Base-by-base conservation (phyloP, 1,140 invertebrate genomes). In the Drosophila orena region DNA sequence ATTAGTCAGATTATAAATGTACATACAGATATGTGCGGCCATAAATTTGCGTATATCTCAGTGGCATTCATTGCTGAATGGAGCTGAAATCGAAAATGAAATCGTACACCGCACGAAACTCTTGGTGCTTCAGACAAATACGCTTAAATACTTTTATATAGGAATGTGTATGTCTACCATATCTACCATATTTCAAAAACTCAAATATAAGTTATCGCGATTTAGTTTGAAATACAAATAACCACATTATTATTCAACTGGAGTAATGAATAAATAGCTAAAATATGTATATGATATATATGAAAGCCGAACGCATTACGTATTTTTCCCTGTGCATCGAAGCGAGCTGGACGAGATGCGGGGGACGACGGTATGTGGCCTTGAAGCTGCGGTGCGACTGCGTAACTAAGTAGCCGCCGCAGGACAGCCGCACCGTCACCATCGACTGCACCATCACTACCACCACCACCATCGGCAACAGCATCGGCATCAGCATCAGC, bases 1-100 rank as follows among this genome's bases (percentile, higher is more conserved):
- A 77, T 88, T 83, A 89, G 84, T 88, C 84, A 84, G 76, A 79
- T 88, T 88, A 77, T 83, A 79, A 76, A 76, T 72, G 81, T 81
- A 88, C 65, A 88, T 77, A 78, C 64, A 66, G 59, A 81, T 75
- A 46, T 80, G 78, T 76, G 74, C 50, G 78, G 73, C 71, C 52
- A 74, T 86, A 86, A 86, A 86, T 86, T 86, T 46, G 77, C 46
- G 58, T 72, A 78, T 79, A 68, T 68, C 62, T 65, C 68, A 42
- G 43, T 49, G 57, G 61, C 49, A 75, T 79, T 62, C 64, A 79
- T 73, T 54, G 55, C 62, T 84, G 77, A 85, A 85, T 85, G 81
- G 70, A 85, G 47, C 56, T 35, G 68, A 70, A 78, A 77, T 44
- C 57, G 61, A 84, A 83, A 68, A 37, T 30, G 42, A 46, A 60